A percentile compares a stretch with the other conserved stretches of the same genome.
phyloP scores from a whole-genome alignment of 2,797 vertebrate species.

The Crotalus adamanteus region DNA sequence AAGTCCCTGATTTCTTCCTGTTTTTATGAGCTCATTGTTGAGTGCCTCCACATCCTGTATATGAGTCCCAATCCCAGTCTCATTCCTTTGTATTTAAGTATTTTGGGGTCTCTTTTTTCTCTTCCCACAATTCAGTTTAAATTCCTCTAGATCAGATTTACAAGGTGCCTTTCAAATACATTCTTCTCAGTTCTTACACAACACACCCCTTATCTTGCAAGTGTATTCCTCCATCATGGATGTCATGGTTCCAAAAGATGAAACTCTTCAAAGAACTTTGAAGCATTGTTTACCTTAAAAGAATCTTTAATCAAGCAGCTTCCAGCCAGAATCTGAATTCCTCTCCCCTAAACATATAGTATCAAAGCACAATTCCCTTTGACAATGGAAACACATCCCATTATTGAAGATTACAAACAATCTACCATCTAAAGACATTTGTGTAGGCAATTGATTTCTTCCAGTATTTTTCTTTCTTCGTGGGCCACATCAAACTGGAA shows the following conservation, averaged over 20 bases:
- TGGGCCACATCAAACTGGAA: background rate
- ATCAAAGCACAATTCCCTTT: too few species aligned
- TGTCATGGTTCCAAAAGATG: too few species aligned
- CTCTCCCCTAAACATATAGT: too few species aligned
- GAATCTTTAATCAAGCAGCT: too few species aligned
- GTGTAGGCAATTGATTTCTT: background rate
- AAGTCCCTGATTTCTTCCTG: background rate
- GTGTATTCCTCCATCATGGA: background rate
- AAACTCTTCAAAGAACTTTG: too few species aligned
- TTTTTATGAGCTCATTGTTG: background rate
- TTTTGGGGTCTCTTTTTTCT: background rate
- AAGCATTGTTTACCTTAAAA: too few species aligned
- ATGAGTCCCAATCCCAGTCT: background rate
- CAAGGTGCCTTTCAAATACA: background rate
- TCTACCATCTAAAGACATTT: background rate
- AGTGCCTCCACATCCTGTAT: background rate
- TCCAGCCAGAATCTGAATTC: too few species aligned
- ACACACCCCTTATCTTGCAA: background rate
- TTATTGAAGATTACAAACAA: background rate
- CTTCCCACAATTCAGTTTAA: background rate
- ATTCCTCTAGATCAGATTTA: background rate
- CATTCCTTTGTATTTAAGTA: background rate
- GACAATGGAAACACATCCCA: background rate
- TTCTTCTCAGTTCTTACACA: background rate
- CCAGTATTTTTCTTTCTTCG: background rate